Conservation (phyloP, 2,888 invertebrate genomes). For the Amiota communis region DNA sequence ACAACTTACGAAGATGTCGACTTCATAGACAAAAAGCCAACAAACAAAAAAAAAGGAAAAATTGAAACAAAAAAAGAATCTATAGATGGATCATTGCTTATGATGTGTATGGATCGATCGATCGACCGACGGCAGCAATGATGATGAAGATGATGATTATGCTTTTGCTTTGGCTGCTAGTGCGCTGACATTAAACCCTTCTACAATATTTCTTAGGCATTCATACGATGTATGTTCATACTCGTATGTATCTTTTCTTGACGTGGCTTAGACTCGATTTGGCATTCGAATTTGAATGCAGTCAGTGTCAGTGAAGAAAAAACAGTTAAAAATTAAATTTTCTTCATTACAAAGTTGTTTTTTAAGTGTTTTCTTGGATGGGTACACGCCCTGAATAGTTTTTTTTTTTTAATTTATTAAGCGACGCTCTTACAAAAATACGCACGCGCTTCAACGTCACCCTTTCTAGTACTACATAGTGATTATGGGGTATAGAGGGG, state of each 20-base stretch:
- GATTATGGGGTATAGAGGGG: too few species aligned
- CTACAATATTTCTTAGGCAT: too few species aligned
- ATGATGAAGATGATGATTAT: slow-evolving; percentile 9
- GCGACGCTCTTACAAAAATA: slow-evolving; percentile 4
- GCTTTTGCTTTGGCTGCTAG: slow-evolving; percentile 3
- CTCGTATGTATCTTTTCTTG: neutral
- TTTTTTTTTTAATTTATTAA: slow-evolving; percentile 25
- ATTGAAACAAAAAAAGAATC: slow-evolving; percentile 17
- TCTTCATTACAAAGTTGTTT: slow-evolving; percentile 54
- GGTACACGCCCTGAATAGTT: slow-evolving; percentile 63
- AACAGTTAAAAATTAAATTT: slow-evolving; percentile 52
- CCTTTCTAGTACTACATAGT: too few species aligned
- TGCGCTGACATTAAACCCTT: slow-evolving; percentile 26
- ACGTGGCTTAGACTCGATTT: slow-evolving; percentile 45
- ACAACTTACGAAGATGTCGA: slow-evolving; percentile 66
- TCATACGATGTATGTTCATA: too few species aligned
- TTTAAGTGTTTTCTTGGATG: slow-evolving; percentile 65
- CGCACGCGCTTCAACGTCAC: slow-evolving; percentile 14
- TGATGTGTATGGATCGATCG: slow-evolving; percentile 39
- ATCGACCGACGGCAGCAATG: slow-evolving; percentile 20
- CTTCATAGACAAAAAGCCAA: slow-evolving; percentile 40
- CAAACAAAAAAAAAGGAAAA: neutral
- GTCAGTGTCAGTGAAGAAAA: slow-evolving; percentile 34
- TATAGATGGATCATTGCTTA: slow-evolving; percentile 43
- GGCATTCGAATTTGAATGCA: slow-evolving; percentile 66